phyloP scores from a whole-genome alignment of 2,113 vertebrate genomes.

The Sinocyclocheilus anshuiensis region DNA sequence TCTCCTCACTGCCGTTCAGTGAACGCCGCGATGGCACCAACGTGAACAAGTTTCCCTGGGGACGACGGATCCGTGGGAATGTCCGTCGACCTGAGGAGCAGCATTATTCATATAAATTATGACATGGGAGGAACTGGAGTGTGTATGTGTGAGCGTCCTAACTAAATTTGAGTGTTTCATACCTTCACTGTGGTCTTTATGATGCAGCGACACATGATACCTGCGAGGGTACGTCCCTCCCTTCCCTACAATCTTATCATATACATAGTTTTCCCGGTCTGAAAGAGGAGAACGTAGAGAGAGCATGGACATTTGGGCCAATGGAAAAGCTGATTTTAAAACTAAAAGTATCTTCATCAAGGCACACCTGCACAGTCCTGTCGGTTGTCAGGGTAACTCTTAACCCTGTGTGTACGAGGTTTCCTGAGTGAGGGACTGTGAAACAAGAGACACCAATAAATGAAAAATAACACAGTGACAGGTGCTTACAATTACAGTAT shows the following conservation, averaged over 20 bases:
- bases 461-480: background rate
- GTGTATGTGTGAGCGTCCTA: background rate
- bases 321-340: background rate
- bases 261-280: constrained; percentile 91
- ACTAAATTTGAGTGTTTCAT: constrained; percentile 44
- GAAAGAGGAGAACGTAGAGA: background rate
- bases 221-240: constrained; percentile 94
- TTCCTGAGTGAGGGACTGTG: constrained; percentile 89
- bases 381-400: constrained; percentile 93
- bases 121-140: background rate
- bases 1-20: constrained; percentile 90
- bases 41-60: constrained; percentile 95
- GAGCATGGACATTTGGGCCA: background rate
- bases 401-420: constrained; percentile 90
- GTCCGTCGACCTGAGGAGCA: constrained; percentile 85
- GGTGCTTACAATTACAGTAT: background rate
- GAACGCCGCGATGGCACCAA: constrained; percentile 91
- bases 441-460: background rate
- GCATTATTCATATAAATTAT: background rate
- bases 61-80: constrained; percentile 89
- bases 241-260: constrained; percentile 89
- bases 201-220: constrained; percentile 91
- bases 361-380: constrained; percentile 87
- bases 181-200: constrained; percentile 95
- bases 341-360: too few relatives aligned